Base-by-base conservation (phyloP, 2,113 vertebrate species). In the Paratilapia polleni region DNA sequence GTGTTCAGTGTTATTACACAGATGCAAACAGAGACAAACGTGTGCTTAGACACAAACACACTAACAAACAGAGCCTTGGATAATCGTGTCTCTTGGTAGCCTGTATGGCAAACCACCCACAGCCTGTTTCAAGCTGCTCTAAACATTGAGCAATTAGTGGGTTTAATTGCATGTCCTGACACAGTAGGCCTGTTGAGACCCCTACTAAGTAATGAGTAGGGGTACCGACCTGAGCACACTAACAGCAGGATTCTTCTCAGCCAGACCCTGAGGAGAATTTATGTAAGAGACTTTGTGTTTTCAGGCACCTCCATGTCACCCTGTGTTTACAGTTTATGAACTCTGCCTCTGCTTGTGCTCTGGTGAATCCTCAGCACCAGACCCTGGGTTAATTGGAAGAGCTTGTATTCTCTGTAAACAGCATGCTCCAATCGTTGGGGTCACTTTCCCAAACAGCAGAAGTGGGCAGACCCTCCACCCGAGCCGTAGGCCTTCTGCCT, bases 91-190 rank as follows among this genome's bases (percentile, higher is more conserved):
- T 86, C 75, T 34, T 41, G 70, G 73, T 84, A 75, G 68, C 60
- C 63, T 84, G 7, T 49, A 63, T 83, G 76, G 81, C 77, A 79
- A 57, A 78, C 82, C 89, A 82, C 78, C 90, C 91, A 89, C 90
- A 80, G 34, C 34, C 63, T 80, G 38, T 66, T 90, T 66, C 17
- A 58, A 36, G 61, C 84, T 85, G 64, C 83, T 86, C 63, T 84
- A 82, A 91, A 93, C 20, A 59, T 82, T 85, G 86, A 82, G 86
- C 92, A 94, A 89, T 94, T 93, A 89, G 91, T 83, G 80, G 74
- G 82, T 84, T 78, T 91, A 91, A 92, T 94, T 94, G 87, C 88
- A 77, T 58, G 24, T 78, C 59, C 66, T 56, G 78, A 80, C 90
- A 86, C 89, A 63, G 59, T 63, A 49, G 88, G 61, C 58, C 88